Base-by-base conservation (phyloP, 2,113 vertebrate species). In the Corythornis madagascariensis region DNA sequence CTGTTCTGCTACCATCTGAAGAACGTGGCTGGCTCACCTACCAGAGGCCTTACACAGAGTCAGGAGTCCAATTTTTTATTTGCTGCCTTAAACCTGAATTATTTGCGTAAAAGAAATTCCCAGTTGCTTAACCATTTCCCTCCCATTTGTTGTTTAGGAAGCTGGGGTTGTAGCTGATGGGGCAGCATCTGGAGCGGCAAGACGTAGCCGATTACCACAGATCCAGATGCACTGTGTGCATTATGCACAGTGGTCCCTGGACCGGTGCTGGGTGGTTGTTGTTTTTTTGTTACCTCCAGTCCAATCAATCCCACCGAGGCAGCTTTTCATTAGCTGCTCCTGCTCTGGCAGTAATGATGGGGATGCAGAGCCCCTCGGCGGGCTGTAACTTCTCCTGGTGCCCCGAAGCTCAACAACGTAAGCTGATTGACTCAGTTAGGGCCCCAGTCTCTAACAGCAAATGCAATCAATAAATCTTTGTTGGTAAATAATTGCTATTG, bases 401-500 rank as follows among this genome's bases (percentile, higher is more conserved):
- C 95, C 95, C 80, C 33, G 45, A 74, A 82, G 93, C 95, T 86
- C 91, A 55, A 67, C 94, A 91, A 67, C 89, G 35, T 93, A 96
- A 97, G 90, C 95, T 87, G 96, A 97, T 96, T 94, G 95, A 97
- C 95, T 96, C 95, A 92, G 92, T 91, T 95, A 94, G 89, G 84
- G 94, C 96, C 93, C 77, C 92, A 75, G 95, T 89, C 95, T 95
- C 95, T 90, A 92, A 94, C 96, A 96, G 95, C 96, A 97, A 96
- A 96, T 57, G 94, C 95, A 95, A 97, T 98, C 98, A 97, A 98
- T 98, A 98, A 97, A 98, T 98, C 98, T 98, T 98, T 98, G 98
- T 98, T 98, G 98, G 98, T 98, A 98, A 98, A 98, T 98, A 98
- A 98, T 98, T 98, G 98, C 98, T 98, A 98, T 98, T 59, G 98